Evolutionary conservation across 2,797 vertebrate species (phyloP).

Genomic region (Manis pentadactyla): DNA sequence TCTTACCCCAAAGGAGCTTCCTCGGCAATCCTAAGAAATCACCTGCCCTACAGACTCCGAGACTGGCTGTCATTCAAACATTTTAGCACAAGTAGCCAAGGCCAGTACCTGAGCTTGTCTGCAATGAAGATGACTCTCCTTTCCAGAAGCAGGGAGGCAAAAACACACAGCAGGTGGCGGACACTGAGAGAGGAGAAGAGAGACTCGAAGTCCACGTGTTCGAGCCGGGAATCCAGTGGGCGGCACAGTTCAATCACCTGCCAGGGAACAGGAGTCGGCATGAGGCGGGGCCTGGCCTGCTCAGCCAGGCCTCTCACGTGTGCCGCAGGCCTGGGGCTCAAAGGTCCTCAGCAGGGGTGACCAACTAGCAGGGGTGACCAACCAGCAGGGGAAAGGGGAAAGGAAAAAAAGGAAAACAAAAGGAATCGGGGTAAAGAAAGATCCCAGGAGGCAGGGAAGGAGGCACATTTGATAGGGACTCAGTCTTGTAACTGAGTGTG

Average conservation of each 20-base stretch:
- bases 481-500: rapidly evolving
- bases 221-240: slow-evolving; percentile 96
- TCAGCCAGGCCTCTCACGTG: background rate
- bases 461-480: background rate
- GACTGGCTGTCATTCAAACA: rapidly evolving
- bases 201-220: slow-evolving; percentile 98
- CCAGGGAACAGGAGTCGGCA: background rate
- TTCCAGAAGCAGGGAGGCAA: slow-evolving; percentile 97
- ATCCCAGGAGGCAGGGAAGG: background rate
- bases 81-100: background rate
- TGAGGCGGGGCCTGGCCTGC: background rate
- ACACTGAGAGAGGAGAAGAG: slow-evolving; percentile 96
- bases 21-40: background rate
- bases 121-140: slow-evolving; percentile 97
- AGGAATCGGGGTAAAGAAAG: background rate
- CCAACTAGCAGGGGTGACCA: background rate
- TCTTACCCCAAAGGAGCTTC: background rate
- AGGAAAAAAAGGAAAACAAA: background rate
- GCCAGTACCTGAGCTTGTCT: slow-evolving; percentile 95
- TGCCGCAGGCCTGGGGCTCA: background rate
- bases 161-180: slow-evolving; percentile 95
- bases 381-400: background rate
- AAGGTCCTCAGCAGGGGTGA: background rate
- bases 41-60: background rate
- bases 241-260: slow-evolving; percentile 97